phyloP scores from a whole-genome alignment of 2,888 invertebrate genomes.

The Crepidodera aurea region DNA sequence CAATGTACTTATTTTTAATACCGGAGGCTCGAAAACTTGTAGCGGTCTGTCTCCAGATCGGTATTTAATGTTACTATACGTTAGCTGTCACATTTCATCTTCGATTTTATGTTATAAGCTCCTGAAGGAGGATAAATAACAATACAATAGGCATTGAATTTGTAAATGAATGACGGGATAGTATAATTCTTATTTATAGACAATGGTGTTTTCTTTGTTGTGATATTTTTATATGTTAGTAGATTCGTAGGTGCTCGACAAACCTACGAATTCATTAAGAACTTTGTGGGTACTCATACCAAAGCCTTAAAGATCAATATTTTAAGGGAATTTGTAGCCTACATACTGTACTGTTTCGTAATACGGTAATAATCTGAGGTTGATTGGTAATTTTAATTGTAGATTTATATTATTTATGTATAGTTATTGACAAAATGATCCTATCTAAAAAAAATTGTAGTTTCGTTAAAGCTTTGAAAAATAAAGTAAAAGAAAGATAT shows the following conservation, averaged over 20 bases:
- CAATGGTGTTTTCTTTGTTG: not conserved
- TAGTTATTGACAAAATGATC: no score
- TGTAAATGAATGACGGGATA: conserved; percentile 21
- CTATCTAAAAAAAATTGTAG: no score
- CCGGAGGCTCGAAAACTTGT: not conserved
- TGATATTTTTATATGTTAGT: not conserved
- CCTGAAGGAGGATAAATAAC: conserved; percentile 29
- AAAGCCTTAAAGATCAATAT: no score
- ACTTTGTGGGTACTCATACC: no score
- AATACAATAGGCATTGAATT: conserved; percentile 29
- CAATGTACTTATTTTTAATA: not conserved
- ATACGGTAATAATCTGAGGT: no score
- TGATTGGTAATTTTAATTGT: no score
- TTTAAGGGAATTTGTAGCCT: no score
- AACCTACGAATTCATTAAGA: no score
- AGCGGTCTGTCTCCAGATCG: not conserved
- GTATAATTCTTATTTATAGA: conserved; percentile 15
- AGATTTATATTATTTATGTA: no score
- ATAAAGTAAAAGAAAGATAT: no score
- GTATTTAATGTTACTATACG: not conserved
- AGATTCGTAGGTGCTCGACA: not conserved
- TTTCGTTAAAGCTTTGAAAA: no score
- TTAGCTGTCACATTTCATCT: not conserved
- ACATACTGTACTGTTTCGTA: no score
- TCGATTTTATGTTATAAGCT: conserved; percentile 9